phyloP scores from a whole-genome alignment of 2,888 invertebrate species.

The Dimorphilus gyrociliatus region DNA sequence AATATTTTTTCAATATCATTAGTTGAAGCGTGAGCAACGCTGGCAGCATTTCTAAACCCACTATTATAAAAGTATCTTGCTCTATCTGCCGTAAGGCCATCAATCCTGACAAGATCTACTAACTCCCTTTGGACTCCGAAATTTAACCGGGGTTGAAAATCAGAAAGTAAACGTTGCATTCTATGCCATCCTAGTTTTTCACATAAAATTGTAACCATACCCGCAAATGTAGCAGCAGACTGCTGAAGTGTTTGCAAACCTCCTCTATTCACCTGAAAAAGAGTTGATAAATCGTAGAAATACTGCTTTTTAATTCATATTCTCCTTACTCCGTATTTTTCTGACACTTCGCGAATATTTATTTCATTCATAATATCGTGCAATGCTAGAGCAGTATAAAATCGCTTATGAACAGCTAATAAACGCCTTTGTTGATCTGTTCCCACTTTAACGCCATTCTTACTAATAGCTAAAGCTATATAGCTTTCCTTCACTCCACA shows the following conservation, averaged over 20 bases:
- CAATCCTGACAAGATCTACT: constrained; percentile 63
- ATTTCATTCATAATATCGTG: constrained; percentile 83
- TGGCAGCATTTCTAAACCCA: constrained; percentile 58
- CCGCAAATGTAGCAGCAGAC: constrained; percentile 82
- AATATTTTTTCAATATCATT: constrained; percentile 57
- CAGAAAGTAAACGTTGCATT: constrained; percentile 67
- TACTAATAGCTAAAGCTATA: constrained; percentile 45
- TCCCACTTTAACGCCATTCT: constrained; percentile 17
- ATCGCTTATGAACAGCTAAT: constrained; percentile 31
- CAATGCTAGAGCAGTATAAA: constrained; percentile 60
- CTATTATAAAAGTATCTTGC: constrained; percentile 66
- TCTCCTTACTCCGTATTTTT: constrained; percentile 70
- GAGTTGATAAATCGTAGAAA: neutral
- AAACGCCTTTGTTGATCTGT: constrained; percentile 13
- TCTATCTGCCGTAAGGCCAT: constrained; percentile 61
- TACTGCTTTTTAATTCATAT: too few species aligned
- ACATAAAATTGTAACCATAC: constrained; percentile 95
- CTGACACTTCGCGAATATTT: constrained; percentile 59
- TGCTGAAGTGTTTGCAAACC: constrained; percentile 84
- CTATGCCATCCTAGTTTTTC: constrained; percentile 77
- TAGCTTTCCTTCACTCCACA: constrained; percentile 73
- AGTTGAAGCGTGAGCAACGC: constrained; percentile 57
- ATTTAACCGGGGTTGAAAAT: constrained; percentile 81
- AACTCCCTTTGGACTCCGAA: constrained; percentile 85
- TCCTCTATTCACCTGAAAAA: constrained; percentile 48